Conservation (phyloP, 2,888 invertebrate species). For the Apodemia hepburni region DNA sequence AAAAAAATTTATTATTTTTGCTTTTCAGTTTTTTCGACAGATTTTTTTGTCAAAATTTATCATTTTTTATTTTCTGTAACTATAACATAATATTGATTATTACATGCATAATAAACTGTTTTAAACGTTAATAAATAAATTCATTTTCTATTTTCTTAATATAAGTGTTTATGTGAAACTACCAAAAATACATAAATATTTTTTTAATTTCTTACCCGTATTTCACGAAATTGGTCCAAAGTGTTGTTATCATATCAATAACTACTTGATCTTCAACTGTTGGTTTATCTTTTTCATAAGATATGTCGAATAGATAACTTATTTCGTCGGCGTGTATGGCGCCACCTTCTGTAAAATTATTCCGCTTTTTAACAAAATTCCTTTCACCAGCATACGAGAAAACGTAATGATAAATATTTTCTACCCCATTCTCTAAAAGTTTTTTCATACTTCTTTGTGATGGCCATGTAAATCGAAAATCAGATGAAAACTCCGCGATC, state of each 20-base stretch:
- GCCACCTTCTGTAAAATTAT: constrained; percentile 11
- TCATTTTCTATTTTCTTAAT: no score
- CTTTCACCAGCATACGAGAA: constrained; percentile 16
- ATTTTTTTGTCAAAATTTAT: no score
- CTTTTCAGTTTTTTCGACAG: no score
- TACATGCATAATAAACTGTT: no score
- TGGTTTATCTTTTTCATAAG: constrained; percentile 16
- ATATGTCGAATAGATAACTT: constrained; percentile 17
- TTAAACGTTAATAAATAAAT: no score
- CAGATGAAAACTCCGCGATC: constrained; percentile 15
- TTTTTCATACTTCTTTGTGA: constrained; percentile 13
- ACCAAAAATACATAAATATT: background rate
- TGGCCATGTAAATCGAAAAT: constrained; percentile 12
- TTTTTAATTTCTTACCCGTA: background rate
- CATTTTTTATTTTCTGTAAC: no score
- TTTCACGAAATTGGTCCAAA: background rate
- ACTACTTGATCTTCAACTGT: constrained; percentile 6
- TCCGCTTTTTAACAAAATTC: constrained; percentile 17
- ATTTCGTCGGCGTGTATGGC: constrained; percentile 17
- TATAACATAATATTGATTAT: no score
- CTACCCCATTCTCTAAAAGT: background rate
- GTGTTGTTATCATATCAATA: background rate
- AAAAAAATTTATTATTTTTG: no score
- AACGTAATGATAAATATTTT: constrained; percentile 15
- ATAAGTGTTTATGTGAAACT: no score